Evolutionary conservation across 2,113 vertebrate genomes (phyloP).

Genomic region (Candoia aspera): DNA sequence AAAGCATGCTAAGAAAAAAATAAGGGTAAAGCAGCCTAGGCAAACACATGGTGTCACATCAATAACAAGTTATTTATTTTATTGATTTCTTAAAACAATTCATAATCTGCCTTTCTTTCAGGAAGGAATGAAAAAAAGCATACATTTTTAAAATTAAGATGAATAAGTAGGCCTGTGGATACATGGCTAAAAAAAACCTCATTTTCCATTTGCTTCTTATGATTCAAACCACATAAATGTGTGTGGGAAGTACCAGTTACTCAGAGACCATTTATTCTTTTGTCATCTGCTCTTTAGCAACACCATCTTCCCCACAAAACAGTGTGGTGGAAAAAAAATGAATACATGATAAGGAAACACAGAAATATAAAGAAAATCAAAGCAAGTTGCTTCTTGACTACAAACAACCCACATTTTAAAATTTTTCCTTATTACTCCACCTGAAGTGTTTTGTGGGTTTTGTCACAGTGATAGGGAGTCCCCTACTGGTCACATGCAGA

Average conservation of each 20-base stretch:
- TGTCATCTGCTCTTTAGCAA: constrained; percentile 46
- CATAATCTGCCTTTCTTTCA: not conserved
- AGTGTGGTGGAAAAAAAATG: not conserved
- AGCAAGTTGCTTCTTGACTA: not conserved
- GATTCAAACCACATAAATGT: constrained; percentile 27
- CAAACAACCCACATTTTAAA: not conserved
- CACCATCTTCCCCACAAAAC: not conserved
- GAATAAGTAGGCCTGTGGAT: not conserved
- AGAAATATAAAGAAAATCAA: constrained; percentile 35
- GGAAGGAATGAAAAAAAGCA: not conserved
- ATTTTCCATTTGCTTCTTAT: constrained; percentile 24
- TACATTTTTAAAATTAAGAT: not conserved
- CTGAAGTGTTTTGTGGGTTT: not conserved
- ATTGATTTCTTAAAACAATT: not conserved
- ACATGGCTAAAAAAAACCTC: constrained; percentile 11
- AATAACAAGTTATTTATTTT: not conserved
- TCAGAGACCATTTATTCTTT: constrained; percentile 57
- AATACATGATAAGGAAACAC: not conserved
- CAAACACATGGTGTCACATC: not conserved
- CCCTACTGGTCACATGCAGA: constrained; percentile 62
- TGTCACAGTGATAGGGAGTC: constrained; percentile 50
- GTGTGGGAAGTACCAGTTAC: constrained; percentile 30
- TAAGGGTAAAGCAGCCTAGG: not conserved
- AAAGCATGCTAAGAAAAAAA: not conserved
- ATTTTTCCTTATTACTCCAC: not conserved